Evolutionary conservation across 2,113 vertebrate species (phyloP).

Genomic region (Gobio gobio): DNA sequence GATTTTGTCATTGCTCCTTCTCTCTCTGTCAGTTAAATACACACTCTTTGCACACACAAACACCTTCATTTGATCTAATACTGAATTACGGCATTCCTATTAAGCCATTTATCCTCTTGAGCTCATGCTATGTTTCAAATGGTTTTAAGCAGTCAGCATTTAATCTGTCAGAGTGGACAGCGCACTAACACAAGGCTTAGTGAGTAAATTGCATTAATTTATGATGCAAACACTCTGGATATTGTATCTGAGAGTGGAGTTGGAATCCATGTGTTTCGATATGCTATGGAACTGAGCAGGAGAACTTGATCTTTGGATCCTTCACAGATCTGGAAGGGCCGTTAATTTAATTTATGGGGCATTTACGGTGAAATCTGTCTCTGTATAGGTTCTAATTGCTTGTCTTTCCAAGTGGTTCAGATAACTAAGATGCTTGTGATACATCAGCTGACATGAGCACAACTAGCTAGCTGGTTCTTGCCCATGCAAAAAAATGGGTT

Average conservation of each 20-base stretch:
- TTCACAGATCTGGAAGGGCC: neutral
- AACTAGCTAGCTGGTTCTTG: neutral
- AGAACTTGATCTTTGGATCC: neutral
- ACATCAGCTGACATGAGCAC: neutral
- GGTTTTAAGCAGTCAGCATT: conserved; percentile 31
- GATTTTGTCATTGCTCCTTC: neutral
- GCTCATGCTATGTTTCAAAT: conserved; percentile 6
- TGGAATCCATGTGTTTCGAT: too few relatives aligned
- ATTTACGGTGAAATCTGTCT: neutral
- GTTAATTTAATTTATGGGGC: conserved; percentile 3
- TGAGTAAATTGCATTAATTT: conserved; percentile 18
- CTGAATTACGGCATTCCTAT: conserved; percentile 16
- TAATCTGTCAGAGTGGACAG: conserved; percentile 13
- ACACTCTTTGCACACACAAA: neutral
- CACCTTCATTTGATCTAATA: conserved; percentile 11
- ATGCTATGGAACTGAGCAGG: neutral
- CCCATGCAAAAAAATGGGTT: neutral
- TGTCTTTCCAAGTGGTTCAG: neutral
- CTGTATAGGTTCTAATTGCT: neutral
- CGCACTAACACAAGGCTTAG: neutral
- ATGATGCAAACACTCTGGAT: neutral
- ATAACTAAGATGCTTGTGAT: neutral
- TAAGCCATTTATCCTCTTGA: conserved; percentile 43
- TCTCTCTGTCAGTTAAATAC: neutral
- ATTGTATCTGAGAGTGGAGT: neutral